Percentiles rank a stretch among this genome's conserved stretches.
Conservation (phyloP, 2,797 vertebrate genomes). For the Muraenolepis orangiensis region DNA sequence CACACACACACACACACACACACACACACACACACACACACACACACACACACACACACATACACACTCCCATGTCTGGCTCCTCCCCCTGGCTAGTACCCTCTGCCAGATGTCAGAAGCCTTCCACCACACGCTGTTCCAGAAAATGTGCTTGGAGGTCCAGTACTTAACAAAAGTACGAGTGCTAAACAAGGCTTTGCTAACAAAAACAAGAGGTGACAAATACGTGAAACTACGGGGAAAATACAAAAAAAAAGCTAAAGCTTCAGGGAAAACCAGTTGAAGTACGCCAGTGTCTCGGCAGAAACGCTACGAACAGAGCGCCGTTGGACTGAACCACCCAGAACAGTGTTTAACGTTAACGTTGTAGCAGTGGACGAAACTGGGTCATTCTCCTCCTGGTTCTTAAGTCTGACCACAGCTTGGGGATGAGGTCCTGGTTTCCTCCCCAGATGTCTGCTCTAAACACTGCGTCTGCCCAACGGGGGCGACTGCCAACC, state of each 20-base stretch:
- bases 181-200: no score
- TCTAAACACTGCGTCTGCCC: conserved; percentile 3
- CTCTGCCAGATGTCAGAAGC: no score
- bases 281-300: background rate
- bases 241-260: background rate
- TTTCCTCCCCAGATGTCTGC: conserved; percentile 36
- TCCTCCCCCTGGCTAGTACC: background rate
- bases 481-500: background rate
- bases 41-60: background rate
- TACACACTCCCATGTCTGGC: background rate
- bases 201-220: background rate
- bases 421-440: background rate
- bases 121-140: background rate
- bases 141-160: background rate
- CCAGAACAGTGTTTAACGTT: background rate
- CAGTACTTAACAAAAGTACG: no score
- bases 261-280: background rate
- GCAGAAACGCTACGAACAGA: background rate
- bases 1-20: no score
- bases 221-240: background rate
- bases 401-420: background rate
- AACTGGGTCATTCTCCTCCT: background rate
- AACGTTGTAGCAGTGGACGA: no score
- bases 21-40: no score
- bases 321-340: background rate